These are phyloP conservation scores for Tokudaia tokunoshimensis DNA, from an alignment of 2,797 vertebrate genomes.

Conservation along the genomic window DNA sequence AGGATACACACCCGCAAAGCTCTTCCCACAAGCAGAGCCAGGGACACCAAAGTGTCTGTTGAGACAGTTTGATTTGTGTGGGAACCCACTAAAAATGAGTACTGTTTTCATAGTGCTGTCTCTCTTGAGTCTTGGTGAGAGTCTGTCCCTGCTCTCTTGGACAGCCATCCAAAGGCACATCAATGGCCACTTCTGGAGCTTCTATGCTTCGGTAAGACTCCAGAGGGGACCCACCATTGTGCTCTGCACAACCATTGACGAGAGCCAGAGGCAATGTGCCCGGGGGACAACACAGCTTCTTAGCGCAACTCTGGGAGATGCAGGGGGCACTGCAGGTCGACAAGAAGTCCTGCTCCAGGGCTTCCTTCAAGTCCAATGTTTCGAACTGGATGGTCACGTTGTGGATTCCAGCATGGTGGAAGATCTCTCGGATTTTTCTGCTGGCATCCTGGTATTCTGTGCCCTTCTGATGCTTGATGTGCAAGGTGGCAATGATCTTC, in stretches of 20 bases:
- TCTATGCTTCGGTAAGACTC: conserved; percentile 66
- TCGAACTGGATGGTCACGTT: conserved; percentile 92
- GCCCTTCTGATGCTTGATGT: conserved; percentile 88
- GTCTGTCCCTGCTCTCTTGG: background rate
- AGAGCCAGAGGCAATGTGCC: conserved; percentile 68
- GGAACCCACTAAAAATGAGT: conserved; percentile 85
- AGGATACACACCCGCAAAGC: background rate
- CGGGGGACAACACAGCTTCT: conserved; percentile 88
- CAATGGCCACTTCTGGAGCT: conserved; percentile 59
- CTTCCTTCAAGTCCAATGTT: conserved; percentile 78
- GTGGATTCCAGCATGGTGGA: conserved; percentile 90
- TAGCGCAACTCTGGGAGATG: conserved; percentile 86
- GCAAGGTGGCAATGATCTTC: conserved; percentile 91
- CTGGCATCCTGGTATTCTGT: conserved; percentile 82
- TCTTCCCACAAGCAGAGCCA: background rate
- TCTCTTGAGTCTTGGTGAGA: background rate
- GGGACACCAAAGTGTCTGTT: background rate
- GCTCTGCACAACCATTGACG: conserved; percentile 82
- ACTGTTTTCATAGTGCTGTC: conserved; percentile 61
- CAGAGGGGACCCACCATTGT: conserved; percentile 72
- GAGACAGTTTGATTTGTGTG: background rate
- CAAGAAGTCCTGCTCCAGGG: conserved; percentile 69
- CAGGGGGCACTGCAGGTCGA: conserved; percentile 87
- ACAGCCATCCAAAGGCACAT: conserved; percentile 68
- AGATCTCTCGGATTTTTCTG: conserved; percentile 87